Evolutionary conservation across 2,113 vertebrate genomes (phyloP).

Genomic region (Takifugu bimaculatus): DNA sequence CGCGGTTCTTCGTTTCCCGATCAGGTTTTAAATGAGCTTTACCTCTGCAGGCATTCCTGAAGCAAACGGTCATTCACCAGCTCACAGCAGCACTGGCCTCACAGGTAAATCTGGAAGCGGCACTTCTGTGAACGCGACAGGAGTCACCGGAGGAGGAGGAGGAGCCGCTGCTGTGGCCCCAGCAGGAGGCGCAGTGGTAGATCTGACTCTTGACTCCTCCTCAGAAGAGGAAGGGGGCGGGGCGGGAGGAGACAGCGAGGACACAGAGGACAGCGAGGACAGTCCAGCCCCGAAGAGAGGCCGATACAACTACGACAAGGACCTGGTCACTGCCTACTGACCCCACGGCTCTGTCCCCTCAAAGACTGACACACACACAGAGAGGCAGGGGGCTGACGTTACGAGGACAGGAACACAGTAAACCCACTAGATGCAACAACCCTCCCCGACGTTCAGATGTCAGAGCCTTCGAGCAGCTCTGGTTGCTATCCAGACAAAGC

Average conservation of each 20-base stretch:
- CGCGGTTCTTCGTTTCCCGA: not conserved
- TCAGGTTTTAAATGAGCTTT: not conserved
- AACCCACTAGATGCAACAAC: conserved; percentile 55
- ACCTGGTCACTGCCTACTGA: conserved; percentile 97
- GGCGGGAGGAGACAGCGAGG: conserved; percentile 86
- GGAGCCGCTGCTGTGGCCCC: conserved; percentile 39
- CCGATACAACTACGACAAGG: conserved; percentile 92
- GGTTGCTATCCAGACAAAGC: conserved; percentile 44
- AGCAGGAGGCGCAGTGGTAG: conserved; percentile 83
- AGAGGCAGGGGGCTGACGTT: conserved; percentile 51
- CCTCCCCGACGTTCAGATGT: conserved; percentile 40
- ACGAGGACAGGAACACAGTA: conserved; percentile 56
- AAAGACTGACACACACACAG: conserved; percentile 59
- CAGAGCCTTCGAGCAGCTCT: conserved; percentile 60
- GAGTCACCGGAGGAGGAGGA: conserved; percentile 37
- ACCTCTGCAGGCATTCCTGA: conserved; percentile 81
- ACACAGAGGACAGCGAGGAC: conserved; percentile 88
- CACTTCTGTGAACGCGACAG: conserved; percentile 53
- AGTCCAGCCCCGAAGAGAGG: conserved; percentile 87
- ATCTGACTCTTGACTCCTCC: conserved; percentile 96
- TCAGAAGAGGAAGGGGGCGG: conserved; percentile 85
- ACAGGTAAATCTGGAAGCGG: conserved; percentile 81
- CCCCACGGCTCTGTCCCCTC: conserved; percentile 58
- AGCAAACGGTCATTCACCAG: conserved; percentile 79
- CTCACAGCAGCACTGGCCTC: conserved; percentile 80